A percentile compares a stretch with the other conserved stretches of the same genome.
These are phyloP conservation scores for Gymnodraco acuticeps DNA, from an alignment of 2,797 vertebrate species.

Conservation along the genomic window DNA sequence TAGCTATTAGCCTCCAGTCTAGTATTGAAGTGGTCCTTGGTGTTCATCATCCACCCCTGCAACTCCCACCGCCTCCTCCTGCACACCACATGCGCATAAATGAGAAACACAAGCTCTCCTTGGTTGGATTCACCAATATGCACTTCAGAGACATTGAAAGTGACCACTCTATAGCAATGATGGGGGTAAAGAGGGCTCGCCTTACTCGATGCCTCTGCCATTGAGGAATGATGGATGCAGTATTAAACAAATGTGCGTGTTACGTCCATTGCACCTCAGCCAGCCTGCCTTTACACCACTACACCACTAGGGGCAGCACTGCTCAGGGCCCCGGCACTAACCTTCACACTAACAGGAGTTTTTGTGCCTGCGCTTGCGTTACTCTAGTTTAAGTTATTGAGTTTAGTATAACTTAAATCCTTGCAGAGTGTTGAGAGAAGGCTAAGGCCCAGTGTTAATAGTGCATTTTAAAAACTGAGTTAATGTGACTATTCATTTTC, in stretches of 20 bases:
- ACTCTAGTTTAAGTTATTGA: constrained; percentile 35
- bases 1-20: constrained; percentile 30
- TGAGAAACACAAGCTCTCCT: constrained; percentile 31
- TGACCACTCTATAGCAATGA: constrained; percentile 66
- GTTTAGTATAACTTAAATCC: constrained; percentile 43
- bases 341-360: constrained; percentile 51
- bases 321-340: constrained; percentile 75
- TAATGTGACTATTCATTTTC: constrained; percentile 32
- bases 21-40: constrained; percentile 27
- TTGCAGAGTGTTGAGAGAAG: constrained; percentile 51
- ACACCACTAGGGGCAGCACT: constrained; percentile 77
- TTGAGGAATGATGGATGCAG: constrained; percentile 58
- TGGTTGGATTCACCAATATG: constrained; percentile 56
- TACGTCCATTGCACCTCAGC: constrained; percentile 64
- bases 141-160: constrained; percentile 61
- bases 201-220: constrained; percentile 70
- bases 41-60: constrained; percentile 32
- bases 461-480: constrained; percentile 43
- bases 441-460: constrained; percentile 41
- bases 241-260: constrained; percentile 59
- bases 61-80: constrained; percentile 14
- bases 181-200: constrained; percentile 56
- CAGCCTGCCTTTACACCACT: constrained; percentile 82
- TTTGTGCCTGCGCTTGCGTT: constrained; percentile 53
- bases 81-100: constrained; percentile 17